phyloP scores from a whole-genome alignment of 2,888 invertebrate genomes.

The Petrolisthes manimaculis region DNA sequence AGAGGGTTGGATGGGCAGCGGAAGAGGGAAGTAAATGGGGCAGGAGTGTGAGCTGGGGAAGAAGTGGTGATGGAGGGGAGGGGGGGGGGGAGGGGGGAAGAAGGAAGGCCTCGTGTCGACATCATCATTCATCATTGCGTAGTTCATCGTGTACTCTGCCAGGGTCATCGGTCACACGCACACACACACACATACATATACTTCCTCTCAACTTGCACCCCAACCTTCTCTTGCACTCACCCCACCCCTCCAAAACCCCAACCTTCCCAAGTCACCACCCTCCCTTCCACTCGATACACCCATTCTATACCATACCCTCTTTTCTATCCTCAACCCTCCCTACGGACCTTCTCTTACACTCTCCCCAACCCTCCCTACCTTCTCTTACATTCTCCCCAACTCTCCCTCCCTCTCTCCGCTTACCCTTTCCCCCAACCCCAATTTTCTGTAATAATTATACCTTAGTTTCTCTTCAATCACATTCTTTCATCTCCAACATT shows the following conservation, averaged over 20 bases:
- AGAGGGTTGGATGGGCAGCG: neutral
- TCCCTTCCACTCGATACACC: neutral
- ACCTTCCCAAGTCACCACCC: neutral
- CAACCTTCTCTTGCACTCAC: neutral
- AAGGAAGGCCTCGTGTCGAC: neutral
- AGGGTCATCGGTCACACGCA: conserved; percentile 20
- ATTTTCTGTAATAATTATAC: too few species aligned
- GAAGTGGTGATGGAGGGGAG: neutral
- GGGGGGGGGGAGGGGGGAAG: neutral
- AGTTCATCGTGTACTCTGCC: too few species aligned
- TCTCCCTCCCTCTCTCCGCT: neutral
- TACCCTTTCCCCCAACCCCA: too few species aligned
- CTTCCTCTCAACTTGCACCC: neutral
- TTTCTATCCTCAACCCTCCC: neutral
- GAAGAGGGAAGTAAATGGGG: neutral
- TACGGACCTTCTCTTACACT: neutral
- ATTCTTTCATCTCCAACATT: too few species aligned
- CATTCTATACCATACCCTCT: neutral
- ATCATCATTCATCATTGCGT: too few species aligned
- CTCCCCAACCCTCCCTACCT: neutral
- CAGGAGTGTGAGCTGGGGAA: neutral
- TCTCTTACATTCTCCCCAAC: neutral
- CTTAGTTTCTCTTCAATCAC: too few species aligned
- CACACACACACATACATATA: conserved; percentile 36
- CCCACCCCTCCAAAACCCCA: neutral